A percentile compares a stretch with the other conserved stretches of the same genome.
phyloP scores from a whole-genome alignment of 2,113 vertebrate species.

The Amphilophus citrinellus region DNA sequence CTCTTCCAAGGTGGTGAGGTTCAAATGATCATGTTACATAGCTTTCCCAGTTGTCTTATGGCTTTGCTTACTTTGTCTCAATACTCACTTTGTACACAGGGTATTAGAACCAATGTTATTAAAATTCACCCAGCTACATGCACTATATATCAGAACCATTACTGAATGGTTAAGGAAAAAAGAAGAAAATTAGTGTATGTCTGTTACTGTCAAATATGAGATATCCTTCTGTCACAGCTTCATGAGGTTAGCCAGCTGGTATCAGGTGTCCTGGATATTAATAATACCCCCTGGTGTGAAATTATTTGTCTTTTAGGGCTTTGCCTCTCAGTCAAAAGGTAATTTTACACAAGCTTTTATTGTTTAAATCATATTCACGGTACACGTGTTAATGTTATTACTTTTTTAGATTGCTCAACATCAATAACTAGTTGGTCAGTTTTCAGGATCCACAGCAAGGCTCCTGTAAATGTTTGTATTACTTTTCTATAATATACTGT shows the following conservation, averaged over 20 bases:
- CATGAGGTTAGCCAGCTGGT: neutral
- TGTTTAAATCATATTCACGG: neutral
- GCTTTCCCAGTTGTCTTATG: neutral
- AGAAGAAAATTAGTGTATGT: neutral
- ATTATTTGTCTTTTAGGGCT: neutral
- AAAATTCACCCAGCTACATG: conserved; percentile 13
- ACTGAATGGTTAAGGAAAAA: conserved; percentile 27
- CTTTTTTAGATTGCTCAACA: neutral
- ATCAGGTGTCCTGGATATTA: neutral
- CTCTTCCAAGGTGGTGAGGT: neutral
- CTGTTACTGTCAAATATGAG: neutral
- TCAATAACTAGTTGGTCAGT: neutral
- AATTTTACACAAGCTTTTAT: neutral
- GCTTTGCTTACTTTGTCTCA: neutral
- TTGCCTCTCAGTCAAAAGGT: neutral
- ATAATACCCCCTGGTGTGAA: neutral
- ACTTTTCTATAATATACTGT: conserved; percentile 2
- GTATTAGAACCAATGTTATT: neutral
- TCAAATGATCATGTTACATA: neutral
- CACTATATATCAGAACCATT: conserved; percentile 10
- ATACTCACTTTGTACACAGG: neutral
- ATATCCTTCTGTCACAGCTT: neutral
- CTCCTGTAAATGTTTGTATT: neutral
- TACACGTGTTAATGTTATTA: neutral
- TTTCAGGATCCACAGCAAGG: neutral